Evolutionary conservation across 2,113 vertebrate species (phyloP).

Genomic region (Chaetorhynchus papuensis): DNA sequence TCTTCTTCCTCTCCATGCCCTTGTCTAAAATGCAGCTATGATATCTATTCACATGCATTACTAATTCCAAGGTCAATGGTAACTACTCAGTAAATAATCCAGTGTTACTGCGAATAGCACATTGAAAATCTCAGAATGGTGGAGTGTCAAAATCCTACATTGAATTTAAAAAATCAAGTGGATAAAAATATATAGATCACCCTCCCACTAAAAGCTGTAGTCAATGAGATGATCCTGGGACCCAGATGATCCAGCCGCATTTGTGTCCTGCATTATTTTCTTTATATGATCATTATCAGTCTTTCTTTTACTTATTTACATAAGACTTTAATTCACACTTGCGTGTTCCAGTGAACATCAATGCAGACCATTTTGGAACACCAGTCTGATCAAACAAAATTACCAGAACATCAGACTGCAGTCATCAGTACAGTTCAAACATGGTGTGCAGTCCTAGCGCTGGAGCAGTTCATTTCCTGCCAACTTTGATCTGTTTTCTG

Average conservation of each 20-base stretch:
- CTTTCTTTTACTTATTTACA: neutral
- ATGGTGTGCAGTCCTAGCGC: neutral
- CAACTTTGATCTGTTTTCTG: neutral
- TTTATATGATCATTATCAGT: neutral
- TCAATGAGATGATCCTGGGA: neutral
- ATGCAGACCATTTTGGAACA: neutral
- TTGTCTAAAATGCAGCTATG: neutral
- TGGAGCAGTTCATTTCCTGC: slow-evolving; percentile 1
- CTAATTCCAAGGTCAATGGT: neutral
- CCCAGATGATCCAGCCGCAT: neutral
- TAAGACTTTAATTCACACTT: neutral
- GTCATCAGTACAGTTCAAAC: neutral
- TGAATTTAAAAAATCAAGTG: neutral
- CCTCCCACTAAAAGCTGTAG: neutral
- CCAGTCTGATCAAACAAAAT: neutral
- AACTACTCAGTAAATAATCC: neutral
- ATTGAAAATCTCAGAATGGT: neutral
- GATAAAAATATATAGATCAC: neutral
- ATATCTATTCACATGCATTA: neutral
- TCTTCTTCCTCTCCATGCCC: neutral
- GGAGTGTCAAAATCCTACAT: neutral
- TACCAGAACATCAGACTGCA: neutral
- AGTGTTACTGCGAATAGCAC: neutral
- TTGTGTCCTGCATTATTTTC: neutral
- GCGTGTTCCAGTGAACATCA: neutral